These are phyloP conservation scores for Thera obeliscata DNA, from an alignment of 2,888 invertebrate species.

Conservation along the genomic window DNA sequence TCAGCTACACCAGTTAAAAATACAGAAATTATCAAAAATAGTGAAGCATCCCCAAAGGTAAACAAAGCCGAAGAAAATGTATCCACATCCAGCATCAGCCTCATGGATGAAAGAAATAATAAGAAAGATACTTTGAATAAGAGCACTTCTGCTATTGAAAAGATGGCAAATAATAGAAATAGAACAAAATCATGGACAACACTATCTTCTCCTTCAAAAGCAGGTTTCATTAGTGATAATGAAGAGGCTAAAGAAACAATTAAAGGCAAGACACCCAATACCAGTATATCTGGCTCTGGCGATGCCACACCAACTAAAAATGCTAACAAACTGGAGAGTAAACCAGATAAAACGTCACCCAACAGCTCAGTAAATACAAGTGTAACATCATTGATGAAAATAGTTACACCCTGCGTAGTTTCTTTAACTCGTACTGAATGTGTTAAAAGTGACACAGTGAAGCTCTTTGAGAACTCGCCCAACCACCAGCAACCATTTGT, in stretches of 20 bases:
- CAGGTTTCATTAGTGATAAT: conserved; percentile 6
- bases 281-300: conserved; percentile 56
- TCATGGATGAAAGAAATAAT: conserved; percentile 52
- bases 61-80: conserved; percentile 40
- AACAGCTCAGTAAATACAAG: conserved; percentile 29
- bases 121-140: conserved; percentile 54
- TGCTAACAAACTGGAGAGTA: conserved; percentile 36
- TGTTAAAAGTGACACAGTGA: conserved; percentile 42
- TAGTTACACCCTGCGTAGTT: conserved; percentile 12
- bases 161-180: conserved; percentile 51
- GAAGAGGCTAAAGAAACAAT: conserved; percentile 3
- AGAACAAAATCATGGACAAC: conserved; percentile 70
- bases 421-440: conserved; percentile 18
- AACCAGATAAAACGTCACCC: conserved; percentile 27
- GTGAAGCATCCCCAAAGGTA: conserved; percentile 20
- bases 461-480: conserved; percentile 58
- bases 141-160: conserved; percentile 55
- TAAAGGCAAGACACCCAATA: conserved; percentile 4
- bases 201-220: conserved; percentile 24
- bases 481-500: conserved; percentile 47
- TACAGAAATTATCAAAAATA: conserved; percentile 6
- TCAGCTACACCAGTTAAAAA: not conserved
- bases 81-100: conserved; percentile 50
- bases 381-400: conserved; percentile 6
- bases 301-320: conserved; percentile 42